Evolutionary conservation across 1,140 invertebrate genomes (phyloP), one percentile per base, ranked within the genome.

Genomic region (Littorina saxatilis): DNA sequence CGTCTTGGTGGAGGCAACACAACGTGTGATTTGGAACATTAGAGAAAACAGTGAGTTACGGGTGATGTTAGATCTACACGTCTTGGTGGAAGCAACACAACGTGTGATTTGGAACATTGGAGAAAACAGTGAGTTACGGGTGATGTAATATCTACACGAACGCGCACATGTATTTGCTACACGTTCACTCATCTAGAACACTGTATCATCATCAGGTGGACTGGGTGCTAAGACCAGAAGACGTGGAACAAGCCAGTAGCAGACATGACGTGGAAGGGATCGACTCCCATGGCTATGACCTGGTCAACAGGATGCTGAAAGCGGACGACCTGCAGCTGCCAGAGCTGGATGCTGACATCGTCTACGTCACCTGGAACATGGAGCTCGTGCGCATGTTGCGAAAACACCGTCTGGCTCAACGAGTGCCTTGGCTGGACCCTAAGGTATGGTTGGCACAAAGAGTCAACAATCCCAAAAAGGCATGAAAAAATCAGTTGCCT

Each of bases 321-420:
- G 0, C 4, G 39, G 55, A 43, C 35, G 52, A 63, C 35, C 9
- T 58, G 17, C 17, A 4, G 29, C 11, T 78, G 32, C 52, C 52
- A 1, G 55, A 66, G 55, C 32, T 78, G 58, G 27, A 43, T 4
- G 75, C 75, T 5, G 75, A 78, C 75, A 63, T 43, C 23, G 75
- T 78, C 32, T 58, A 35, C 58, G 27, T 78, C 75, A 78, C 75
- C 32, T 43, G 52, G 52, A 78, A 78, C 55, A 78, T 66, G 75
- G 75, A 78, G 35, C 35, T 63, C 17, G 75, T 63, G 35, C 52
- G 63, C 58, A 37, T 40, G 55, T 58, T 78, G 9, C 37, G 39
- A 58, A 61, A 11, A 23, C 75, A 78, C 35, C 75, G 43, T 7
- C 75, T 78, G 52, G 75, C 75, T 32, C 35, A n/a, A 0, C 11